phyloP scores from a whole-genome alignment of 2,888 invertebrate species.

The Andrena trimmerana region DNA sequence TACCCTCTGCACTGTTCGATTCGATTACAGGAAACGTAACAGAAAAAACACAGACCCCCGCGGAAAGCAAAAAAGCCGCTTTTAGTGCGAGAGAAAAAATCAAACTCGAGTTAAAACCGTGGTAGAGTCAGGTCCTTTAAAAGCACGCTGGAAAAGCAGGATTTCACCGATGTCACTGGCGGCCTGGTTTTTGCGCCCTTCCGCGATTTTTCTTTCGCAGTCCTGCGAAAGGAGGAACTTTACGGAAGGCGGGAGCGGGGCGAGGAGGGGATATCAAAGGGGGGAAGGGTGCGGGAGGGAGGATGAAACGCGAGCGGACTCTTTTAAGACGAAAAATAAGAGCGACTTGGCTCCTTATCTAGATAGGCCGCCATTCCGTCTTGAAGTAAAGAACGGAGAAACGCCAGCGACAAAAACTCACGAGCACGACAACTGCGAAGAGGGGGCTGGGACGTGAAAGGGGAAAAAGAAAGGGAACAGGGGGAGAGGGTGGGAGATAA shows the following conservation, averaged over 20 bases:
- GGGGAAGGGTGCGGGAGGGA: constrained; percentile 10
- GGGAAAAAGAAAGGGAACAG: constrained; percentile 20
- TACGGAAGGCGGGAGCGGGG: constrained; percentile 21
- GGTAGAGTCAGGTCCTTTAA: constrained; percentile 12
- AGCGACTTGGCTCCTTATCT: constrained; percentile 69
- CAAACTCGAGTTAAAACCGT: background rate
- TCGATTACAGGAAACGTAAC: background rate
- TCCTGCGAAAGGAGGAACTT: constrained; percentile 28
- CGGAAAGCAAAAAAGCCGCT: background rate
- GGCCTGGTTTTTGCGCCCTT: constrained; percentile 8
- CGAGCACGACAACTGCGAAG: constrained; percentile 33
- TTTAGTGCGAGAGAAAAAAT: background rate
- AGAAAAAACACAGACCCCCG: background rate
- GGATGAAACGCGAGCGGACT: constrained; percentile 51
- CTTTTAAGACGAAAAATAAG: constrained; percentile 74
- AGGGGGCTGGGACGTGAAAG: constrained; percentile 10
- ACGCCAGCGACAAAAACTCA: constrained; percentile 66
- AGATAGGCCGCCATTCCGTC: constrained; percentile 67
- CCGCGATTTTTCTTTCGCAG: constrained; percentile 31
- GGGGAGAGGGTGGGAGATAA: constrained; percentile 66
- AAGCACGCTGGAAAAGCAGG: constrained; percentile 17
- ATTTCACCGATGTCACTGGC: constrained; percentile 24
- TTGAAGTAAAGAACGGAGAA: constrained; percentile 57
- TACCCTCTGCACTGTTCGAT: background rate
- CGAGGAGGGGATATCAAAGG: background rate